Evolutionary conservation across 2,888 invertebrate genomes (phyloP), one percentile per base, ranked within the genome.

Genomic region (Merodon equestris): DNA sequence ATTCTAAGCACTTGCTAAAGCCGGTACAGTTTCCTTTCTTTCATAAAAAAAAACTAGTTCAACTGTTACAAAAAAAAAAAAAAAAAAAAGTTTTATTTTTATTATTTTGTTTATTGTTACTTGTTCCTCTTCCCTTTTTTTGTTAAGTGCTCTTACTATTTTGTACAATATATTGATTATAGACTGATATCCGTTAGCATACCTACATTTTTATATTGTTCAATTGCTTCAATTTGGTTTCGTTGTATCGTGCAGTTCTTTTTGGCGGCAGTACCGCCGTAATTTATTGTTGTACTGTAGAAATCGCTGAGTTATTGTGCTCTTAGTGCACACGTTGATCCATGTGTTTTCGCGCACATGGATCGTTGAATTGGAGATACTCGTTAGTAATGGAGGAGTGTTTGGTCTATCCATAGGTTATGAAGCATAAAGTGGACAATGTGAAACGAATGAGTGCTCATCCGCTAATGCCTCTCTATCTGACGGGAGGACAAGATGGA

Each of bases 401-500:
- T 27, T 27, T 60, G 54, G 19, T 72, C 58, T 53, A 67, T 72
- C 15, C 74, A 27, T 91, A 98, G 98, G 94, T 97, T 83, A 91
- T 96, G 89, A 97, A 97, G 90, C 96, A 98, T 88, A 95, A 96
- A 89, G 94, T 97, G 82, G 95, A 97, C 89, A 98, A 98, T 85
- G 96, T 98, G 81, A 93, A 97, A 88, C 92, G 98, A 87, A 96
- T 99, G 91, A 96, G 97, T 82, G 94, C 98, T 14, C 99, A 99
- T 92, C 98, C 99, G 13, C 90, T 96, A 64, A 92, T 98, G 88
- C 98, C 99, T 36, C 91, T 99, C 84, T 99, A 98, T 90, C 90
- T 98, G 84, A 97, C 97, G 47, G 98, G 98, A 66, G 95, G 97
- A 10, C 96, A 97, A 87, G 98, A 98, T 90, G 98, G 98, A 9